These are phyloP conservation scores for Drosophila paracracens DNA, from an alignment of 2,888 invertebrate species.

Conservation along the genomic window DNA sequence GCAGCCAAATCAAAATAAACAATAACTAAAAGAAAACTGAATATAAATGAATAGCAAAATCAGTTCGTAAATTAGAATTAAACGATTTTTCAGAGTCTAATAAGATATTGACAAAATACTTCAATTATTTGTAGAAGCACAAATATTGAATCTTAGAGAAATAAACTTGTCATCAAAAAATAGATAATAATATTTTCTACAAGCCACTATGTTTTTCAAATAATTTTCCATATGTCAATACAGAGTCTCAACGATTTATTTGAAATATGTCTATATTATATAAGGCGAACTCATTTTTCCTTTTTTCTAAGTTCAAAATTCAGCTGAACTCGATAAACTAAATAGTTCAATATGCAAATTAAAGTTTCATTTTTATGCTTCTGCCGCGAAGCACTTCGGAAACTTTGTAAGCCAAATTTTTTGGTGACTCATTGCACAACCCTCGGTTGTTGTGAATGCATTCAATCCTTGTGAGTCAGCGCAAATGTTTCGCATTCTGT, in stretches of 20 bases:
- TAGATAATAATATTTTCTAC: neutral
- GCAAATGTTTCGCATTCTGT: constrained; percentile 27
- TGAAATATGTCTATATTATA: neutral
- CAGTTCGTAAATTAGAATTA: neutral
- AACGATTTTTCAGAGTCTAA: neutral
- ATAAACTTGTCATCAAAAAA: neutral
- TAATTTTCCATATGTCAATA: neutral
- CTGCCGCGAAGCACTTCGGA: constrained; percentile 17
- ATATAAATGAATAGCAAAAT: neutral
- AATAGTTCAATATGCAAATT: constrained; percentile 36
- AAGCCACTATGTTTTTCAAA: neutral
- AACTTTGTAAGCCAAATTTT: constrained; percentile 33
- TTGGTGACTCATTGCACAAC: constrained; percentile 43
- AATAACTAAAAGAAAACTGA: no score
- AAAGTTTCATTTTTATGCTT: constrained; percentile 11
- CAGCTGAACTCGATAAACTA: constrained; percentile 2
- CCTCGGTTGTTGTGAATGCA: constrained; percentile 19
- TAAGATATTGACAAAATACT: neutral
- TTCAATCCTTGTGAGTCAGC: constrained; percentile 48
- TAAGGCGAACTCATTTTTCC: neutral
- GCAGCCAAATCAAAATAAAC: neutral
- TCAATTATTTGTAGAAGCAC: neutral
- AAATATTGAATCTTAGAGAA: neutral
- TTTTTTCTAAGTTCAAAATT: constrained; percentile 10
- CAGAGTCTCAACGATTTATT: neutral